Conservation (phyloP, 2,113 vertebrate genomes). For the Scomber japonicus region DNA sequence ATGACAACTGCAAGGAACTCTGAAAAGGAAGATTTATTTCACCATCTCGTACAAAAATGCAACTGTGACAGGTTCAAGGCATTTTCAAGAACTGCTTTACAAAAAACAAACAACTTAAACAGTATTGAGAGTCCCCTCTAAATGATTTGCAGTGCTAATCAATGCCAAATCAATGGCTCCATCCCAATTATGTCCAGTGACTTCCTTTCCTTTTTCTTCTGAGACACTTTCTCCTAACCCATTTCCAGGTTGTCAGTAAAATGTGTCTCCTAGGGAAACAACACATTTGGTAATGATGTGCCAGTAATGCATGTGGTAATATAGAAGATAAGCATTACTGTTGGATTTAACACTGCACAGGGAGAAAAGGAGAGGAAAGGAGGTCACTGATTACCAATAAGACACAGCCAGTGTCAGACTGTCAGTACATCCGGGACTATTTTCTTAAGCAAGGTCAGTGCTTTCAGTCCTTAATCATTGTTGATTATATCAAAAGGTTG, state of each 20-base stretch:
- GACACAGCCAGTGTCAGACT: constrained; percentile 25
- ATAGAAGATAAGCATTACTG: background rate
- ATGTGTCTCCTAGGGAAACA: background rate
- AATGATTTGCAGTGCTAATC: constrained; percentile 1
- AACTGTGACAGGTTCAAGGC: constrained; percentile 37
- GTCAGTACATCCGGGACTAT: constrained; percentile 15
- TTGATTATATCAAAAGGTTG: constrained; percentile 16
- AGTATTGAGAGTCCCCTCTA: constrained; percentile 4
- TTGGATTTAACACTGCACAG: background rate
- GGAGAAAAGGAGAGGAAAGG: background rate
- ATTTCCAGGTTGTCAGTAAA: background rate
- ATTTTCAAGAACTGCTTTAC: constrained; percentile 40
- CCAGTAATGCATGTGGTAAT: background rate
- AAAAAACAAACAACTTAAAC: constrained; percentile 41
- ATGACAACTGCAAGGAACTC: constrained; percentile 1
- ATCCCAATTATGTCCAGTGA: constrained; percentile 11
- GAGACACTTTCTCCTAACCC: background rate
- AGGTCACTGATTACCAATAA: constrained; percentile 34
- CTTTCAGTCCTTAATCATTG: constrained; percentile 34
- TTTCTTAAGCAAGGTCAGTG: constrained; percentile 51
- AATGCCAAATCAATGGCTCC: constrained; percentile 16
- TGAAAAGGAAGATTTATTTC: constrained; percentile 80
- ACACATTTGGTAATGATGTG: background rate
- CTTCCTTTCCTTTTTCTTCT: constrained; percentile 27
- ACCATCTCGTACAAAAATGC: constrained; percentile 74